Evolutionary conservation across 2,888 invertebrate genomes (phyloP).

Genomic region (Limnephilus marmoratus): DNA sequence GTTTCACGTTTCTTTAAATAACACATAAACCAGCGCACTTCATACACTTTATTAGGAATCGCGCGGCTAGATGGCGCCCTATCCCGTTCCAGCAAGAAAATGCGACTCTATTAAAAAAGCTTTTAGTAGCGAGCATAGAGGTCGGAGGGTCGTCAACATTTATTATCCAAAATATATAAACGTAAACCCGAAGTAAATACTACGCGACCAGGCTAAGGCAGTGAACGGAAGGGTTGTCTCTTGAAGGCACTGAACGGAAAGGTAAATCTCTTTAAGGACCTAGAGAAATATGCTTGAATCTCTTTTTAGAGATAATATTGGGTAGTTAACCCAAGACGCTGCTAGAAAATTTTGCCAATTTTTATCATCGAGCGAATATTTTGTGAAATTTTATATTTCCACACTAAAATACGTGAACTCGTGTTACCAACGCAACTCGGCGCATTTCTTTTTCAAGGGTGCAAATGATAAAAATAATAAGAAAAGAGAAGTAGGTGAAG

Average conservation of each 20-base stretch:
- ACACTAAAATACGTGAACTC: no score
- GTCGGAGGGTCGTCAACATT: constrained; percentile 52
- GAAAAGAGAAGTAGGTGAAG: no score
- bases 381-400: no score
- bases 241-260: not conserved
- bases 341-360: no score
- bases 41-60: constrained; percentile 24
- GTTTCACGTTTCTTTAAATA: not conserved
- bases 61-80: not conserved
- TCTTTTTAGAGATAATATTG: no score
- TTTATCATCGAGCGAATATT: no score
- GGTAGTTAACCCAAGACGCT: no score
- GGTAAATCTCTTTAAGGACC: not conserved
- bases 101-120: constrained; percentile 63
- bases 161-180: constrained; percentile 48
- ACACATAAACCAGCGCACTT: not conserved
- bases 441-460: no score
- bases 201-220: not conserved
- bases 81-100: constrained; percentile 28
- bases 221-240: not conserved
- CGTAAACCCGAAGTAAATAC: constrained; percentile 24
- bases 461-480: no score
- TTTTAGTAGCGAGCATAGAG: constrained; percentile 53
- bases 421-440: no score
- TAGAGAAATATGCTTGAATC: no score